Evolutionary conservation across 2,797 vertebrate genomes (phyloP).

Genomic region (Anguilla megastoma): DNA sequence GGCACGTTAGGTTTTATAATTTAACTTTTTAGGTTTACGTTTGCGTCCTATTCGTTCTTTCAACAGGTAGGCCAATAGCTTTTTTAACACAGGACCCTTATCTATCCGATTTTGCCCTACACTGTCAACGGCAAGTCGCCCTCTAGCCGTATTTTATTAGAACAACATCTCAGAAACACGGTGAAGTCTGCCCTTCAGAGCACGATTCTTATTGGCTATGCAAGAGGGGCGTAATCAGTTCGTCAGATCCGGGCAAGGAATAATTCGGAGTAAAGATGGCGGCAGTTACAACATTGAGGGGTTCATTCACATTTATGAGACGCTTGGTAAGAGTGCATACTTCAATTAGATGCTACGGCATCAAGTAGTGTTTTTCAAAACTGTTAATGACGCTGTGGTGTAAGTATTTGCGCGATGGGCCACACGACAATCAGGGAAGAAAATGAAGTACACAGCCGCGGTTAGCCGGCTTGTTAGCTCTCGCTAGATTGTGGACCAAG

Average conservation of each 20-base stretch:
- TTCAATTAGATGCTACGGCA: background rate
- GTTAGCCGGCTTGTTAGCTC: conserved; percentile 1
- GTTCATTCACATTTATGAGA: conserved; percentile 65
- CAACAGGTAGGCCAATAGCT: background rate
- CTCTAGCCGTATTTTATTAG: background rate
- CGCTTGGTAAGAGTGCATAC: conserved; percentile 76
- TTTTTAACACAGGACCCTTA: background rate
- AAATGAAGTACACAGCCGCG: conserved; percentile 7
- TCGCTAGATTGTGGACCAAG: background rate
- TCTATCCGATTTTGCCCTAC: background rate
- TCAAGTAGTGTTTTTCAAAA: background rate
- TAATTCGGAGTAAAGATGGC: conserved; percentile 78
- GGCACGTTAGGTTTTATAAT: too few species aligned
- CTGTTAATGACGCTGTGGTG: background rate
- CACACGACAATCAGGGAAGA: background rate
- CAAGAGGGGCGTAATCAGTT: conserved; percentile 55
- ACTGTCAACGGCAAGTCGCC: background rate
- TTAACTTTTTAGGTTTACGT: too few species aligned
- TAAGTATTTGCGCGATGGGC: background rate
- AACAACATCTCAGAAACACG: background rate
- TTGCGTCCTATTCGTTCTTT: background rate
- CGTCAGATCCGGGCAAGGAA: conserved; percentile 49
- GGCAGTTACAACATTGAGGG: conserved; percentile 71
- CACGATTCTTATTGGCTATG: conserved; percentile 64
- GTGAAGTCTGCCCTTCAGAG: conserved; percentile 23